These are phyloP conservation scores for Cherax destructor DNA, from an alignment of 1,140 invertebrate genomes.

Conservation along the genomic window DNA sequence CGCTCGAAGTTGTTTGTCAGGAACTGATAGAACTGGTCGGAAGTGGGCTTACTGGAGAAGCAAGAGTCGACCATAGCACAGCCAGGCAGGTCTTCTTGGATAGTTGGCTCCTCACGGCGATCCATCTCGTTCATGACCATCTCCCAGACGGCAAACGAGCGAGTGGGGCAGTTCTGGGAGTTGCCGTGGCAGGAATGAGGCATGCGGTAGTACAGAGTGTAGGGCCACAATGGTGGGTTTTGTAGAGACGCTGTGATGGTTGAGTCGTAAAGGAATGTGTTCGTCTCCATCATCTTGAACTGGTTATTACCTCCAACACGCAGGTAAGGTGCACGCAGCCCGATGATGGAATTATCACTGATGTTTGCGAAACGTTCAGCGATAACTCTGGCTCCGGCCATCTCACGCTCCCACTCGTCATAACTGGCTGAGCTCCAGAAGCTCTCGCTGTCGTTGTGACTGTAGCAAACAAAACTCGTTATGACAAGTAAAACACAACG, in stretches of 20 bases:
- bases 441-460: slow-evolving; percentile 91
- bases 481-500: too few relatives aligned
- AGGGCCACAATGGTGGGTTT: slow-evolving; percentile 96
- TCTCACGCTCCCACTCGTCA: slow-evolving; percentile 97
- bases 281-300: slow-evolving; percentile 98
- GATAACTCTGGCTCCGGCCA: slow-evolving; percentile 96
- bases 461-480: background rate
- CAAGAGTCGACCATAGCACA: slow-evolving; percentile 98
- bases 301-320: slow-evolving; percentile 96
- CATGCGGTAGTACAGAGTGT: slow-evolving; percentile 98
- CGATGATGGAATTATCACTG: slow-evolving; percentile 95
- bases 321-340: slow-evolving; percentile 93
- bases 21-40: slow-evolving; percentile 97
- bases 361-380: slow-evolving; percentile 94
- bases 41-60: slow-evolving; percentile 90
- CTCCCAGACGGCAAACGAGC: slow-evolving; percentile 94
- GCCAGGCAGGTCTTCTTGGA: slow-evolving; percentile 93
- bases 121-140: slow-evolving; percentile 99
- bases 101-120: slow-evolving; percentile 91
- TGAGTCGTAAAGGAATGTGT: slow-evolving; percentile 96
- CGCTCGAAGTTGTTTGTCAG: slow-evolving; percentile 96
- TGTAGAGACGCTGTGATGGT: slow-evolving; percentile 94
- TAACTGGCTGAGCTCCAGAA: slow-evolving; percentile 96
- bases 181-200: slow-evolving; percentile 96
- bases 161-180: slow-evolving; percentile 92